Base-by-base conservation (phyloP, 2,888 invertebrate species). In the Philereme vetulata region DNA sequence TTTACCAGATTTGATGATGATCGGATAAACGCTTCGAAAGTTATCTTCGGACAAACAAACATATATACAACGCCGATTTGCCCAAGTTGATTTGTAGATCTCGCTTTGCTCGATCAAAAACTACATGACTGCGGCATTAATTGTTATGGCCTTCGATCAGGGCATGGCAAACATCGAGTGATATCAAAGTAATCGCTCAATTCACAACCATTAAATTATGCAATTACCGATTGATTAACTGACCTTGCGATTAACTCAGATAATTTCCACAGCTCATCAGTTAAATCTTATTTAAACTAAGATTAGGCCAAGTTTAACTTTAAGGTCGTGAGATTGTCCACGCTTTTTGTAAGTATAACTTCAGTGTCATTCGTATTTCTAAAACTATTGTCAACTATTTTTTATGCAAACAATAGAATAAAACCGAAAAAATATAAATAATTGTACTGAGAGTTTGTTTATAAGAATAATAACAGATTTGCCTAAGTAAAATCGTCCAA, bases 251-350 rank as follows among this genome's bases (percentile, higher is more conserved):
- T 58, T 58, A 54, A 7, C 35, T 44, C 40, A 49, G 33, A 62
- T 51, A 54, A 47, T 56, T 68, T 69, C 60, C 47, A 68, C 62
- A 64, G 62, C 62, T 79, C 77, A 77, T 79, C 75, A 65, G 62
- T 54, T 69, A 68, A 66, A 68, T 71, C 66, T 62, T 50, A 61
- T 65, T 61, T 64, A 71, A 72, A 75, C 75, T 74, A 69, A 64
- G 81, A 80, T 74, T 82, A 82, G 85, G 86, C 82, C 88, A 87
- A 88, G 60, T 60, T 57, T 61, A 43, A 57, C 66, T 62, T 56
- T 78, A 82, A 88, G 86, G 86, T 72, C 80, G 66, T 51, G 35
- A 62, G 52, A 83, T 85, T 85, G 77, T 82, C 72, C 70, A 80
- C 82, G 80, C 56, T 51, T 59, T 59, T 62, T 66, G 59, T 65